These are phyloP conservation scores for Acleris literana DNA, from an alignment of 2,888 invertebrate genomes.

Conservation along the genomic window DNA sequence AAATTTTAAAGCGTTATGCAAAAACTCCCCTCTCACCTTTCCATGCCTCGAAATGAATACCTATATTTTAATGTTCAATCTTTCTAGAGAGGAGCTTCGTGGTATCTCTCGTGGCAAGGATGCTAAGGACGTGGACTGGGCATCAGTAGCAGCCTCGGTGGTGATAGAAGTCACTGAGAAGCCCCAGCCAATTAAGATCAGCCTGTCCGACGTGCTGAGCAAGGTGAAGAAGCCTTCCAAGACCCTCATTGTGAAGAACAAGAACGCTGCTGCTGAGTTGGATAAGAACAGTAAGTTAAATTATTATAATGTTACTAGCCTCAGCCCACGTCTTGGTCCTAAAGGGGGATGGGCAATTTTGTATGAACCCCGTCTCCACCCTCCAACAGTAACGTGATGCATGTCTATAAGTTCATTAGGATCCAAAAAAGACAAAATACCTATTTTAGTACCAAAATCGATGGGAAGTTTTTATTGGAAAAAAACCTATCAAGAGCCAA, in stretches of 20 bases:
- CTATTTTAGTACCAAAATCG: too few species aligned
- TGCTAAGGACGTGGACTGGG: constrained; percentile 94
- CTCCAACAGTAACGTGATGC: too few species aligned
- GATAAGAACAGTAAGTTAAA: constrained; percentile 86
- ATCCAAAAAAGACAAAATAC: too few species aligned
- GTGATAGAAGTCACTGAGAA: constrained; percentile 85
- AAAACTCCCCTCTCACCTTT: too few species aligned
- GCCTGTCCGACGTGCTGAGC: constrained; percentile 88
- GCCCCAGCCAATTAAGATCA: constrained; percentile 89
- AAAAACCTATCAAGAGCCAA: too few species aligned
- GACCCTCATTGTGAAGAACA: constrained; percentile 81
- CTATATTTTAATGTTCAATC: background rate
- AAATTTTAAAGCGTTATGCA: too few species aligned
- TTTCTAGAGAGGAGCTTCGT: constrained; percentile 89
- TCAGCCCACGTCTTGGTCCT: background rate
- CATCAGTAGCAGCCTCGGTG: constrained; percentile 87
- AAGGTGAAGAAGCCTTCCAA: constrained; percentile 87
- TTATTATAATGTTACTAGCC: background rate
- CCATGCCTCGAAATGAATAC: background rate
- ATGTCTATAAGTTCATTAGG: too few species aligned
- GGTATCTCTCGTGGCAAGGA: constrained; percentile 92
- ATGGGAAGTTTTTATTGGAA: too few species aligned
- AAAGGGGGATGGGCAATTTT: too few species aligned
- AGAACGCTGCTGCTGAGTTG: constrained; percentile 66
- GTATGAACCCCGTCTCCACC: too few species aligned